Percentiles rank a stretch among this genome's conserved stretches.
phyloP scores from a whole-genome alignment of 1,140 invertebrate species.

The Psix sp. region DNA sequence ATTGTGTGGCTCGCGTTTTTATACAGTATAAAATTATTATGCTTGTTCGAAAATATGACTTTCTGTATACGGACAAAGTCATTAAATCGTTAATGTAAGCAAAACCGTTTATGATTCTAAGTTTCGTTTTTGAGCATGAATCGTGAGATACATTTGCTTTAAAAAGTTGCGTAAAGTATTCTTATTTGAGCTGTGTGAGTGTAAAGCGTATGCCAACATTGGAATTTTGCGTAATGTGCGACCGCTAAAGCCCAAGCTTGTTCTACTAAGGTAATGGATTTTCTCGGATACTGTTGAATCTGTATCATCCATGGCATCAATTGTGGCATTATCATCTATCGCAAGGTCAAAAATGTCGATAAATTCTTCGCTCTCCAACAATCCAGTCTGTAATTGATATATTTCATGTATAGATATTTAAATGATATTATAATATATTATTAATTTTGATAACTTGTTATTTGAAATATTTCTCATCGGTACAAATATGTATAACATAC shows the following conservation, averaged over 20 bases:
- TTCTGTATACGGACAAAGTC: too few species aligned
- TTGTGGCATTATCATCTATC: constrained; percentile 21
- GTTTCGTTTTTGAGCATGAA: constrained; percentile 63
- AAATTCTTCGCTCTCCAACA: constrained; percentile 74
- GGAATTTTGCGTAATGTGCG: constrained; percentile 91
- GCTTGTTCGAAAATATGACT: neutral
- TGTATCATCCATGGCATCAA: constrained; percentile 51
- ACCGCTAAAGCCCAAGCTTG: constrained; percentile 87
- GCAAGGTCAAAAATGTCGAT: constrained; percentile 59
- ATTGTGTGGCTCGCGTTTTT: too few species aligned
- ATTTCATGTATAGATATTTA: constrained; percentile 25
- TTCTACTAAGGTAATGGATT: constrained; percentile 75
- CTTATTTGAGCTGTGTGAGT: constrained; percentile 51
- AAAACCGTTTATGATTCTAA: constrained; percentile 15
- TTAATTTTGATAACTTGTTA: neutral
- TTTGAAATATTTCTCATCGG: too few species aligned
- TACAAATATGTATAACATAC: constrained; percentile 73
- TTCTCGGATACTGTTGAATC: constrained; percentile 62
- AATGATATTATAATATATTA: constrained; percentile 15
- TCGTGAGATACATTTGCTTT: constrained; percentile 66
- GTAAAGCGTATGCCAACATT: constrained; percentile 86
- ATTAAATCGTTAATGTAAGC: neutral
- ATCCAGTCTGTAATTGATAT: constrained; percentile 72
- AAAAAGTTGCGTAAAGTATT: constrained; percentile 62
- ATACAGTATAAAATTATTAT: too few species aligned